phyloP scores from a whole-genome alignment of 2,113 vertebrate genomes.

The Ornithorhynchus anatinus region DNA sequence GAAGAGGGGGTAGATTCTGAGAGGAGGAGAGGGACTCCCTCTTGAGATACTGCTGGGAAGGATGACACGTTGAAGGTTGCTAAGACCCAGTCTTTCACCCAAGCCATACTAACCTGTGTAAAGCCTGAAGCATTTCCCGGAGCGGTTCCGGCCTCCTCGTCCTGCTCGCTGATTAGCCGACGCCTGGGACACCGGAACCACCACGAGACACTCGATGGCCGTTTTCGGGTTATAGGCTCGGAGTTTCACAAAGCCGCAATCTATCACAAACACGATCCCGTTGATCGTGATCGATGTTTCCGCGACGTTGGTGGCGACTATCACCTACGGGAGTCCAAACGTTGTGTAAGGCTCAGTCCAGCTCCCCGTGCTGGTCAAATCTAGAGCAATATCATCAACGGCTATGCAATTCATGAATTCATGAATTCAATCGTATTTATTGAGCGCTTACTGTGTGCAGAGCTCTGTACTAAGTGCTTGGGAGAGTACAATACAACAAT shows the following conservation, averaged over 20 bases:
- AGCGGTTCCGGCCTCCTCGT: constrained; percentile 88
- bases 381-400: too few relatives aligned
- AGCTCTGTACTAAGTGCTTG: too few relatives aligned
- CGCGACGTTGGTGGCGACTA: constrained; percentile 96
- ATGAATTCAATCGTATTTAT: too few relatives aligned
- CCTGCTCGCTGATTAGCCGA: constrained; percentile 94
- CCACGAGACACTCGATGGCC: constrained; percentile 92
- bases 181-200: constrained; percentile 94
- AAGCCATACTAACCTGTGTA: constrained; percentile 82
- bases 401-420: too few relatives aligned
- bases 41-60: rapidly evolving
- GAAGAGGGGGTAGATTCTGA: too few relatives aligned
- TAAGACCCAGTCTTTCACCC: not conserved
- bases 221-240: constrained; percentile 92
- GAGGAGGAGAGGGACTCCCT: too few relatives aligned
- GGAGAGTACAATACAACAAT: too few relatives aligned
- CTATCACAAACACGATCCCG: constrained; percentile 89
- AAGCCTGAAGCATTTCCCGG: constrained; percentile 92
- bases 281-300: constrained; percentile 97
- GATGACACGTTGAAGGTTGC: rapidly evolving
- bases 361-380: too few relatives aligned
- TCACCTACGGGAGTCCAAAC: too few relatives aligned
- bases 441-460: too few relatives aligned
- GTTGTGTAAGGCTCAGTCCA: too few relatives aligned
- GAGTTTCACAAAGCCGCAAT: constrained; percentile 96